A percentile compares a stretch with the other conserved stretches of the same genome.
phyloP scores from a whole-genome alignment of 2,113 vertebrate genomes.

The Cynopterus brachyotis region DNA sequence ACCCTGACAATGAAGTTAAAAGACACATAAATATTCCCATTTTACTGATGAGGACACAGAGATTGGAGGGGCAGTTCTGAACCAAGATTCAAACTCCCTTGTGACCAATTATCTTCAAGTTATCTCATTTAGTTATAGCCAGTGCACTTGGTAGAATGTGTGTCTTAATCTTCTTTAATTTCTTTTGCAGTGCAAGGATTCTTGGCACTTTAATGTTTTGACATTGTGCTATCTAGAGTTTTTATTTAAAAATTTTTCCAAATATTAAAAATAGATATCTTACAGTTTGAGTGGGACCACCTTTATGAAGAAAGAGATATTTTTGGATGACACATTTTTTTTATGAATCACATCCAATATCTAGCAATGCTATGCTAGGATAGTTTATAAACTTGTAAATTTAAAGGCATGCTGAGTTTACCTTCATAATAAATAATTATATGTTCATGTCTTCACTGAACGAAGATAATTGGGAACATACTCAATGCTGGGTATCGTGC shows the following conservation, averaged over 20 bases:
- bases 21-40: background rate
- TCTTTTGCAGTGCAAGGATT: background rate
- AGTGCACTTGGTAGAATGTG: background rate
- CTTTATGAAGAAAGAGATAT: background rate
- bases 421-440: background rate
- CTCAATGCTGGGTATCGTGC: background rate
- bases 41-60: background rate
- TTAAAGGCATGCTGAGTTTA: background rate
- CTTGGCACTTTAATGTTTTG: background rate
- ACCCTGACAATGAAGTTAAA: background rate
- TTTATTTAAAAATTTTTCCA: conserved; percentile 6
- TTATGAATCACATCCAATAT: background rate
- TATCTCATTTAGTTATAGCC: background rate
- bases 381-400: conserved; percentile 15
- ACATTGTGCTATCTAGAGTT: background rate
- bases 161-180: background rate
- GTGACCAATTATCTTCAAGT: background rate
- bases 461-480: background rate
- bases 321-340: background rate
- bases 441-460: background rate
- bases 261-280: background rate
- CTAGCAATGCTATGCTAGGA: background rate
- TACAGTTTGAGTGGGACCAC: background rate
- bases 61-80: background rate
- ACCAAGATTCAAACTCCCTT: background rate